Evolutionary conservation across 37 sponge, comb jelly and placozoan genomes (phyloP), one percentile per base, ranked within the genome.

Genomic region (Theonella swinhoei): DNA sequence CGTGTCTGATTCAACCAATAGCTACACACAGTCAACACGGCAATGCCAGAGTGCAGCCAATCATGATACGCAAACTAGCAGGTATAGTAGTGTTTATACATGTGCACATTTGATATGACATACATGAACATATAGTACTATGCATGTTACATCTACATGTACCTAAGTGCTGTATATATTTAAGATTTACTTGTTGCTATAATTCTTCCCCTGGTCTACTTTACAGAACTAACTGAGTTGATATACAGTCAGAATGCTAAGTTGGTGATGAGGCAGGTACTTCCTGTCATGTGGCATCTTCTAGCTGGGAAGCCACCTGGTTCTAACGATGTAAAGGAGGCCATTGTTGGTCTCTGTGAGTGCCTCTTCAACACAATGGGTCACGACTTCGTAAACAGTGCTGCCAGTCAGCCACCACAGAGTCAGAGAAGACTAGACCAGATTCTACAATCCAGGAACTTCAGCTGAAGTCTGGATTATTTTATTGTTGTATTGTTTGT

Each of bases 241-340:
- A 68, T 75, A 3, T 81, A 79, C 43, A 47, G 39, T 1, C 78
- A 86, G 42, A 83, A 92, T 30, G 90, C 92, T 19, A 69, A 69
- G 35, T 79, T 95, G 2, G 92, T 96, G 2, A 75, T 80, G n/a
- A 88, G 84, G 29, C 76, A 84, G 32, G 84, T 91, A 42, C 74
- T 96, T 36, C 97, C 97, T 1, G 88, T 94, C 3, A 29, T 91
- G 39, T 96, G 92, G 89, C 73, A 91, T 30, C 80, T 91, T 25
- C 20, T 96, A n/a, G 64, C 82, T 0, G 9, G 62, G 38, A 79
- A 67, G 68, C 30, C 58, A 4, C 75, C 80, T 26, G 69, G 79
- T 34, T 90, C 74, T 22, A 80, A 69, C 22, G 94, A 90, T 24
- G 72, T 66, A 3, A 80, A 72, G 72, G 64, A 63, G 8, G 88